phyloP scores from a whole-genome alignment of 2,113 vertebrate species.

The Trichomycterus rosablanca region DNA sequence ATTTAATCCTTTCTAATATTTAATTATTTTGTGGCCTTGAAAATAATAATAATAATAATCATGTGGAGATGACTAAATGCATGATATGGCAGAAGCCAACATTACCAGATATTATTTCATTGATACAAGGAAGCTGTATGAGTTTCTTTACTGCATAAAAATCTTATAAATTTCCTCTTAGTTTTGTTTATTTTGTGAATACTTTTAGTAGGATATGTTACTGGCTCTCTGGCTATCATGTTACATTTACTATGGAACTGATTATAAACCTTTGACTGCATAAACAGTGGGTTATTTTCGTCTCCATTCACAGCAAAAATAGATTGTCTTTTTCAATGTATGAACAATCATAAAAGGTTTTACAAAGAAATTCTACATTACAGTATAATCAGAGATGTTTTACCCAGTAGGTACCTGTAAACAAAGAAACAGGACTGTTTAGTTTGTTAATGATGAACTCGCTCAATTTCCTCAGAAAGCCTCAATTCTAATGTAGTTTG shows the following conservation, averaged over 20 bases:
- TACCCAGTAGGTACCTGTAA: background rate
- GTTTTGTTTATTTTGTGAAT: background rate
- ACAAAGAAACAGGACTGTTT: background rate
- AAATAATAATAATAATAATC: too few relatives aligned
- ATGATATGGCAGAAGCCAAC: too few relatives aligned
- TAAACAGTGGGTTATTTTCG: background rate
- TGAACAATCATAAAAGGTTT: background rate
- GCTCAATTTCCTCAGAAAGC: background rate
- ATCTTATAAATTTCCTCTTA: background rate
- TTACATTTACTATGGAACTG: slow-evolving; percentile 1
- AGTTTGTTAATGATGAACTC: background rate
- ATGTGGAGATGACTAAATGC: too few relatives aligned
- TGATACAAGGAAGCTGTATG: background rate
- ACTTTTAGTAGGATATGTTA: background rate
- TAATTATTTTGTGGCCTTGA: too few relatives aligned
- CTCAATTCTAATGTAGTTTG: background rate
- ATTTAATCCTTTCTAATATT: too few relatives aligned
- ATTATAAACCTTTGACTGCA: background rate
- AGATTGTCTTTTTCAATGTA: slow-evolving; percentile 8
- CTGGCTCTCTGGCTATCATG: too few relatives aligned
- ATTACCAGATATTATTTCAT: too few relatives aligned
- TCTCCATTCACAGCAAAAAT: slow-evolving; percentile 7
- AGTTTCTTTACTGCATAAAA: background rate
- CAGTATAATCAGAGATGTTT: background rate
- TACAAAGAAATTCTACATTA: background rate